Conservation (phyloP, 2,797 vertebrate species). For the Hoplostethus atlanticus region DNA sequence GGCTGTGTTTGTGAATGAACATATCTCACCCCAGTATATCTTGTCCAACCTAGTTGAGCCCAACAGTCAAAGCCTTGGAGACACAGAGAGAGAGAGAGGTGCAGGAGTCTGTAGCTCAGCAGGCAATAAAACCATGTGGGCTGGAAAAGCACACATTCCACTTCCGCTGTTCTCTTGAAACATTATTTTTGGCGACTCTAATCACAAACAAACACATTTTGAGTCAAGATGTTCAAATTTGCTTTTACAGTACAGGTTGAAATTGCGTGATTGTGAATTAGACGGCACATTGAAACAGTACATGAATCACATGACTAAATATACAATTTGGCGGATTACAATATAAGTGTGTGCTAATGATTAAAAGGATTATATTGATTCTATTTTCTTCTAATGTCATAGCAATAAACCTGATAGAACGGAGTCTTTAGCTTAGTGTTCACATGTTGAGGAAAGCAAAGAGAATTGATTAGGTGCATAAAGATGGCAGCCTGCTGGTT, state of each 20-base stretch:
- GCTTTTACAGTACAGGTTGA: slow-evolving; percentile 32
- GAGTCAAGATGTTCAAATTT: slow-evolving; percentile 45
- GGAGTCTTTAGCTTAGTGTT: slow-evolving; percentile 22
- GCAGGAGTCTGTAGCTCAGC: slow-evolving; percentile 56
- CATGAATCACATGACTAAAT: slow-evolving; percentile 6
- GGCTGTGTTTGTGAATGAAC: slow-evolving; percentile 48
- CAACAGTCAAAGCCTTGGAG: slow-evolving; percentile 66
- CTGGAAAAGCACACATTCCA: slow-evolving; percentile 38
- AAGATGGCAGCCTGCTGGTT: slow-evolving; percentile 44
- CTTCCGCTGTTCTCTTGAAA: slow-evolving; percentile 60
- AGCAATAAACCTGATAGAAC: slow-evolving; percentile 31
- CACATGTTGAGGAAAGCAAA: slow-evolving; percentile 13
- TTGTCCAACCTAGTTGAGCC: slow-evolving; percentile 49
- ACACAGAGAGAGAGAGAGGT: slow-evolving; percentile 46
- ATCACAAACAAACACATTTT: slow-evolving; percentile 67
- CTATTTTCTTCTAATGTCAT: slow-evolving; percentile 9
- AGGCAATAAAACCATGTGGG: slow-evolving; percentile 63
- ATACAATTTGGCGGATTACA: slow-evolving; percentile 5
- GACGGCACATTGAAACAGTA: slow-evolving; percentile 20
- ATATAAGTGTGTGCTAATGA: not conserved
- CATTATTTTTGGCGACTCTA: slow-evolving; percentile 63
- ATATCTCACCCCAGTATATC: slow-evolving; percentile 46
- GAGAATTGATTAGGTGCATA: slow-evolving; percentile 47
- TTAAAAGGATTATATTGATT: slow-evolving; percentile 35
- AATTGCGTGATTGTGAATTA: slow-evolving; percentile 17